Evolutionary conservation across 23 tunicate genomes (phyloP), one percentile per base, ranked within the genome.

Genomic region (Pegea sp.): DNA sequence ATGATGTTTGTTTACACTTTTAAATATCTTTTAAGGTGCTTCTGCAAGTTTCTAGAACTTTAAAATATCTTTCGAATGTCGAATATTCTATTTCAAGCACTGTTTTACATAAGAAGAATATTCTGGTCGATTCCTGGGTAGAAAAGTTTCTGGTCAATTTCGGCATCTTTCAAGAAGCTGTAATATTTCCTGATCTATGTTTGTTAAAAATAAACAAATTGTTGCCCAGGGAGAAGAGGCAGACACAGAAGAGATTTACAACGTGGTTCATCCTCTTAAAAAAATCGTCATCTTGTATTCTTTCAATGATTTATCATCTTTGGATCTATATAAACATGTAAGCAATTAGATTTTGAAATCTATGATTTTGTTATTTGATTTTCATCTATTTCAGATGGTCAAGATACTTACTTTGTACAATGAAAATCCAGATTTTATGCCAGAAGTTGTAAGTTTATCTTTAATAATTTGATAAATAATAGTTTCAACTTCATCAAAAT

Each of bases 151-250:
- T 30, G 19, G 42, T 81, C 16, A 70, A 81, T 20, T 63, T 90
- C 6, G 93, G 55, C 22, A 74, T 79, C 13, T 79, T 90, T 42
- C 64, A 79, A 55, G 87, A 79, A 29, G 99, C 91, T 42, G 93
- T 75, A 48, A 58, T 38, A 38, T 38, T 8, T 38, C 46, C 11
- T 11, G 16, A 38, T 38, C 13, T 38, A 8, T 38, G 11, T 38
- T 38, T 38, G 11, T 38, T 38, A 8, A 8, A 11, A 38, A 38
- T 38, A 38, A 38, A 38, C 11, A 38, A 38, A 11, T 16, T 38
- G 11, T 38, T 8, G 16, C 11, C 2, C 55, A 73, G 73, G 72
- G 66, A 8, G 72, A 67, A 29, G 80, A 65, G 16, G 94, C 78
- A 2, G 94, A 81, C 52, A 81, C 67, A 5, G 94, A 81, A 52